phyloP scores from a whole-genome alignment of 2,113 vertebrate species.

The Sinocyclocheilus anshuiensis region DNA sequence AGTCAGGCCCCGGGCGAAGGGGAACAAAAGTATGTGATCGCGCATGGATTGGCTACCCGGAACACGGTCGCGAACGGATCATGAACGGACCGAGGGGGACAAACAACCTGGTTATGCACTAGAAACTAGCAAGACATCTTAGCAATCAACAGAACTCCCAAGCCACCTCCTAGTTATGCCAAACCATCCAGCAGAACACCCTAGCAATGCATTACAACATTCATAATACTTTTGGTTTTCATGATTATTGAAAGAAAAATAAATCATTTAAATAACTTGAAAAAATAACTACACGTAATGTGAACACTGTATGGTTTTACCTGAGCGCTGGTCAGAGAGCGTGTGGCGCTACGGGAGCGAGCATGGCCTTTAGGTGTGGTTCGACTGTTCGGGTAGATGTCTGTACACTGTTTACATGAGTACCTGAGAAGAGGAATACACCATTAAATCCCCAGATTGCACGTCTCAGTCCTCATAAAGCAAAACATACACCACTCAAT shows the following conservation, averaged over 20 bases:
- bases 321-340: constrained; percentile 95
- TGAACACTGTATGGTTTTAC: constrained; percentile 68
- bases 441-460: neutral
- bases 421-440: constrained; percentile 65
- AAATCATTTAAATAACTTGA: neutral
- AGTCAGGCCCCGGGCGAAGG: too few species aligned
- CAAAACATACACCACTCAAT: neutral
- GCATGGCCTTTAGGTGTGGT: constrained; percentile 88
- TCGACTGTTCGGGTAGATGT: constrained; percentile 85
- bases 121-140: neutral
- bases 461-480: neutral
- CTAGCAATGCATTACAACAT: neutral
- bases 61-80: too few species aligned
- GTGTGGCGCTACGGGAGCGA: constrained; percentile 89
- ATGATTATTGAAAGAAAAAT: too few species aligned
- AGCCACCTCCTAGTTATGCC: neutral
- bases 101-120: neutral
- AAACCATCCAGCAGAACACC: neutral
- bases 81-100: too few species aligned
- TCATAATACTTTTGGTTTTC: neutral
- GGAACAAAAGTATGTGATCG: too few species aligned
- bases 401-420: constrained; percentile 85
- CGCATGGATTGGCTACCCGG: too few species aligned
- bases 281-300: neutral
- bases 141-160: neutral